Evolutionary conservation across 2,888 invertebrate species (phyloP), one percentile per base, ranked within the genome.

Genomic region (Pseudeuparius sepicola): DNA sequence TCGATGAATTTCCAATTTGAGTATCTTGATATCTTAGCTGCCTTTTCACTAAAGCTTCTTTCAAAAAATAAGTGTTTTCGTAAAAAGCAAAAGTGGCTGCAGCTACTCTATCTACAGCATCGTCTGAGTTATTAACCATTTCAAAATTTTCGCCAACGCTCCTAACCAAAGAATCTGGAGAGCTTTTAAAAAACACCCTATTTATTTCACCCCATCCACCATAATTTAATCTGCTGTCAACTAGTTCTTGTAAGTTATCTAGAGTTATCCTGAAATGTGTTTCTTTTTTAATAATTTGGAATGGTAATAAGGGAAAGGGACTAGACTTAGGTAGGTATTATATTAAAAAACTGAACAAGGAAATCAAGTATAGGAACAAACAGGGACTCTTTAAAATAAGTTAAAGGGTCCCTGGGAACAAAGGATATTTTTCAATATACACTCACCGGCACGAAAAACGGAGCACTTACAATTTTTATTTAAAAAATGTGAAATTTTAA

Each of bases 61-160:
- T 74, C 3, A 88, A 59, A 47, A 73, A 79, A 51, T 80, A 73
- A 6, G 71, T 65, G 53, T 83, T 88, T 49, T 87, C 87, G 45
- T 84, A 89, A 48, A 85, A 83, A 1, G 85, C 83, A 47, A 80
- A 80, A 5, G 68, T 61, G 2, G 86, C 87, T 44, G 70, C 66
- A 0, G 77, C 73, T 4, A 88, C 78, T 50, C 66, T 67, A 31
- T 71, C 67, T 0, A 85, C 73, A 4, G 80, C 78, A 39, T 68
- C 64, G 2, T 74, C 64, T 4, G 76, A 72, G 45, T 77, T 67
- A 27, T 71, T 65, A 1, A 75, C 66, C 1, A 70, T 63, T 54
- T 78, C 73, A 51, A 83, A 80, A 49, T 71, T 74, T 5, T 65
- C 58, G 0, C 79, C 79, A 30, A 88, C 73, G 53, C 71, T 69